Evolutionary conservation across 2,797 vertebrate species (phyloP), one percentile per base, ranked within the genome.

Genomic region (Sebastes jordani): DNA sequence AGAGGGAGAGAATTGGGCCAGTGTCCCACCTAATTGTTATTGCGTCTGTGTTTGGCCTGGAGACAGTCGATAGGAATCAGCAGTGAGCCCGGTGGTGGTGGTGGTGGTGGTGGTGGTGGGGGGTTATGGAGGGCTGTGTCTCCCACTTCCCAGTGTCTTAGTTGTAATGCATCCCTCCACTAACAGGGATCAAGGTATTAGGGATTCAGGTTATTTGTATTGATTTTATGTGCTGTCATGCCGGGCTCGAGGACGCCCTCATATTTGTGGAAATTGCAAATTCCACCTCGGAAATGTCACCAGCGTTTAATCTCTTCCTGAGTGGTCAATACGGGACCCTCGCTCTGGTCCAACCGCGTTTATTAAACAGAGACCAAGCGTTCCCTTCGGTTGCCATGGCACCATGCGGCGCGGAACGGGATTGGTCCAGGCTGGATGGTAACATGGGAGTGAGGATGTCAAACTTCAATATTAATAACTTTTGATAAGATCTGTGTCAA

Each of bases 161-260:
- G 95, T 96, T 96, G 96, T 97, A 98, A 98, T 97, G 95, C 96
- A 89, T 96, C 96, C 95, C 95, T 98, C 97, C 97, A 98, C 96
- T 95, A 95, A 94, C 95, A 67, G 96, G 98, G 98, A 98, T 99
- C 97, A 99, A 98, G 96, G 98, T 98, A 99, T 99, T 99, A 99
- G 97, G 97, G 97, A 97, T 97, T 98, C 95, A 96, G 96, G 97
- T 98, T 99, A 99, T 99, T 99, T 97, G 97, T 99, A 99, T 99
- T 99, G 98, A 99, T 99, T 97, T 98, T 97, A 95, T 97, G 97
- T 98, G 97, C 96, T 95, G 96, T 97, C 96, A 96, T 96, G 96
- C 97, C 92, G 94, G 91, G 90, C 96, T 96, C 90, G 95, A 96
- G 96, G 96, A 97, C 96, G 97, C 90, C 95, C 96, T 98, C 96